These are phyloP conservation scores for Steinernema scapterisci DNA, from an alignment of 2,888 invertebrate species.

Conservation along the genomic window DNA sequence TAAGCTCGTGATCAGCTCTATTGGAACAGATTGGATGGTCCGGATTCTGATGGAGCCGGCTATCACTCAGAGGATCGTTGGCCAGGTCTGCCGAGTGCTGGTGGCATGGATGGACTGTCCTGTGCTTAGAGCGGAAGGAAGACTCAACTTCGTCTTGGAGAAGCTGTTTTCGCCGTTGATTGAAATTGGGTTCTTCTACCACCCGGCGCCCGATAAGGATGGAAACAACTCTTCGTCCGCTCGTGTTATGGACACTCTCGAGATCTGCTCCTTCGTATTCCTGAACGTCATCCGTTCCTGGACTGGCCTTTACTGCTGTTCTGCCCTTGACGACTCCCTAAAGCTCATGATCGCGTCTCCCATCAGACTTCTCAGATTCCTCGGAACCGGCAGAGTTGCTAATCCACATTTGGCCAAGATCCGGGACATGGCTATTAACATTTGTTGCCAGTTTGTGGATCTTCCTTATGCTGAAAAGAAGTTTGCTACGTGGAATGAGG, in stretches of 20 bases:
- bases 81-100: conserved; percentile 50
- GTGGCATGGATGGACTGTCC: conserved; percentile 60
- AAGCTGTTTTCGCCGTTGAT: conserved; percentile 90
- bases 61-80: conserved; percentile 40
- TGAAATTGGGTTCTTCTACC: conserved; percentile 71
- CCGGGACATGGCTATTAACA: conserved; percentile 56
- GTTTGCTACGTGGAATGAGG: conserved; percentile 58
- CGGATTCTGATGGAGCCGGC: conserved; percentile 47
- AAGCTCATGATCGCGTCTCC: conserved; percentile 53
- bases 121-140: conserved; percentile 49
- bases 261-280: conserved; percentile 46
- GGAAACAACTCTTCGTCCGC: not conserved
- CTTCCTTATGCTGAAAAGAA: conserved; percentile 55
- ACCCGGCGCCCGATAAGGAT: conserved; percentile 22
- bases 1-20: conserved; percentile 50
- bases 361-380: conserved; percentile 38
- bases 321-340: conserved; percentile 48
- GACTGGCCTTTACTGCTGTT: conserved; percentile 73
- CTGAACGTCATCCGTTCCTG: conserved; percentile 54
- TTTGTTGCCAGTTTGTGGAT: conserved; percentile 60
- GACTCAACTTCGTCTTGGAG: conserved; percentile 72
- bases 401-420: conserved; percentile 52
- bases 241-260: conserved; percentile 32
- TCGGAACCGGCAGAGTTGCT: conserved; percentile 47
- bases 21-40: conserved; percentile 61